Evolutionary conservation across 2,797 vertebrate species (phyloP), one percentile per base, ranked within the genome.

Genomic region (Poeciliopsis infans): DNA sequence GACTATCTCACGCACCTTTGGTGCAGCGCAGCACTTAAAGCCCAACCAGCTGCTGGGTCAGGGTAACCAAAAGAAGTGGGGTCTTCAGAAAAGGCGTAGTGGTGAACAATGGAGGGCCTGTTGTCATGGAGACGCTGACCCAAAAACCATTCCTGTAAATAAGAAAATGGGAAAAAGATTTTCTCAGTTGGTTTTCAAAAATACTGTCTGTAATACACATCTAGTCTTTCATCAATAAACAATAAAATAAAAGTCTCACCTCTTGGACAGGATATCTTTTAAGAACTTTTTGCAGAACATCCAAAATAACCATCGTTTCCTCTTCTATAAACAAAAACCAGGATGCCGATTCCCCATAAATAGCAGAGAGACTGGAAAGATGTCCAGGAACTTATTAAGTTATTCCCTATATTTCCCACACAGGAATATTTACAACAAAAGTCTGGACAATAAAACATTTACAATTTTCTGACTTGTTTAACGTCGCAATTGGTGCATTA

Each of bases 251-350:
- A 43, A 13, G 6, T 75, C 80, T 90, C 84, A 94, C 94, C 88
- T 90, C 66, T 61, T 79, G 75, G 51, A 75, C 69, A 25, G 95
- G 90, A 83, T 96, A 97, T 93, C 94, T 96, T 80, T 90, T 79
- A 75, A 97, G 93, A 51, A 94, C 92, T 85, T 93, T 91, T 83
- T 97, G 85, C 61, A 98, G 95, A 87, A 91, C 94, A 82, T 83
- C 0, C 11, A 98, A 83, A 15, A 76, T 80, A 86, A 98, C 86
- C 70, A 91, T 90, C n/a, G 97, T 97, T 79, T 97, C 97, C 94
- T 99, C 97, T 95, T 97, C 97, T 81, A 96, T 94, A 92, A 98
- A 97, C 92, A 98, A 93, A 92, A 98, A 95, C 97, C 97, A 98
- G 0, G 96, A 89, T 92, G 96, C 96, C 16, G 86, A 88, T 7